Evolutionary conservation across 2,888 invertebrate species (phyloP), one percentile per base, ranked within the genome.

Genomic region (Orchesellides sinensis): DNA sequence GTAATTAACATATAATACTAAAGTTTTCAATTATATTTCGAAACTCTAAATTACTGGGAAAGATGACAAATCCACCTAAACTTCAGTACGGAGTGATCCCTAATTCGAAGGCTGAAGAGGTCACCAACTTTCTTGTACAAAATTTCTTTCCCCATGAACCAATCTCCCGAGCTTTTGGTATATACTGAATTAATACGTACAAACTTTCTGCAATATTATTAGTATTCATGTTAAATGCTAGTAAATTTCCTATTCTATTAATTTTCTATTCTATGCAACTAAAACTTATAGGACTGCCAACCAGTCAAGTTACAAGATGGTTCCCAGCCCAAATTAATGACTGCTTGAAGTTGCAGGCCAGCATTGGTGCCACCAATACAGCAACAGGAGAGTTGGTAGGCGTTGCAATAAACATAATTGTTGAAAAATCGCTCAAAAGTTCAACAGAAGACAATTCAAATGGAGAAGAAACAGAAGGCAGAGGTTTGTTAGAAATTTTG

Each of bases 91-190:
- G n/a, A 54, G 10, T 54, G 25, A 25, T 54, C 25, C 25, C 2
- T 56, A n/a, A 49, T 61, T 25, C 32, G 10, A 29, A 59, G 29
- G 5, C 52, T 10, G 14, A 56, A 6, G 29, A 80, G 45, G 32
- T 72, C 5, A 35, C 19, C 12, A 40, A 65, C 59, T 80, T 80
- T 32, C 54, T 80, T 8, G 12, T 80, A 6, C 12, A 19, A 3
- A 61, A 80, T 25, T 80, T 80, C 23, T 80, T 80, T 17, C 80
- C 72, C 2, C 1, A 80, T 49, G 80, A 80, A 21, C 80, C 80
- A 1, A 80, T 80, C 2, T 80, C 80, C 3, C 32, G 73, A 5
- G 80, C 65, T 19, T 72, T 72, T 40, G 54, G 72, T 80, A 61
- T 63, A n/a, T n/a, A n/a, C 29, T 17, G 14, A n/a, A 56, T 29